Evolutionary conservation across 2,797 vertebrate genomes (phyloP).

Genomic region (Orientallactaga sibirica): DNA sequence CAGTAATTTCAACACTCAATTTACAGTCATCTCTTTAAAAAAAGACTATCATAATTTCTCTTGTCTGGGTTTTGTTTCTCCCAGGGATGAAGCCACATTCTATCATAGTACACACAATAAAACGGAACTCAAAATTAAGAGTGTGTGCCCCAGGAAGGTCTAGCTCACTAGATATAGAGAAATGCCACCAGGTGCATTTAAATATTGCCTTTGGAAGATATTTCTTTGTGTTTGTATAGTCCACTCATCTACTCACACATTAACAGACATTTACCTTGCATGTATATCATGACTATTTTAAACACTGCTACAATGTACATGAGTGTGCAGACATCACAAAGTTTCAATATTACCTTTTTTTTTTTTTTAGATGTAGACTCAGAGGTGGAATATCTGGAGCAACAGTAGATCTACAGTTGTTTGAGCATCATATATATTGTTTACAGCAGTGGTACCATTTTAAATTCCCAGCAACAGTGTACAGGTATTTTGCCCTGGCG

Average conservation of each 20-base stretch:
- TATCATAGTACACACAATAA: background rate
- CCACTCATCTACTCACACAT: background rate
- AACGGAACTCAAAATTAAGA: constrained; percentile 34
- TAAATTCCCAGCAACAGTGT: too few species aligned
- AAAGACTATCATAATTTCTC: background rate
- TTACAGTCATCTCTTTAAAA: background rate
- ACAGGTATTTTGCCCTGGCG: too few species aligned
- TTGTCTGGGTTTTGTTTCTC: background rate
- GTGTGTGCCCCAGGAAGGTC: background rate
- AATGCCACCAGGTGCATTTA: background rate
- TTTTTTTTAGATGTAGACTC: background rate
- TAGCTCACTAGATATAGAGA: background rate
- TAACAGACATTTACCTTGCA: background rate
- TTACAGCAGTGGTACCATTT: too few species aligned
- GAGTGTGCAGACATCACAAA: background rate
- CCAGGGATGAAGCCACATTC: background rate
- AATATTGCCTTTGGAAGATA: background rate
- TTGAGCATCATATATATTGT: too few species aligned
- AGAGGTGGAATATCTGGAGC: background rate
- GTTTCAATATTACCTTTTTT: background rate
- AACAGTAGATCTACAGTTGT: too few species aligned
- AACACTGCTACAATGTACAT: background rate
- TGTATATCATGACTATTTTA: background rate
- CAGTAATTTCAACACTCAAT: constrained; percentile 47
- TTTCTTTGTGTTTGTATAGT: too few species aligned